These are phyloP conservation scores for Vulpes ferrilata DNA, from an alignment of 2,113 vertebrate genomes.

Conservation along the genomic window DNA sequence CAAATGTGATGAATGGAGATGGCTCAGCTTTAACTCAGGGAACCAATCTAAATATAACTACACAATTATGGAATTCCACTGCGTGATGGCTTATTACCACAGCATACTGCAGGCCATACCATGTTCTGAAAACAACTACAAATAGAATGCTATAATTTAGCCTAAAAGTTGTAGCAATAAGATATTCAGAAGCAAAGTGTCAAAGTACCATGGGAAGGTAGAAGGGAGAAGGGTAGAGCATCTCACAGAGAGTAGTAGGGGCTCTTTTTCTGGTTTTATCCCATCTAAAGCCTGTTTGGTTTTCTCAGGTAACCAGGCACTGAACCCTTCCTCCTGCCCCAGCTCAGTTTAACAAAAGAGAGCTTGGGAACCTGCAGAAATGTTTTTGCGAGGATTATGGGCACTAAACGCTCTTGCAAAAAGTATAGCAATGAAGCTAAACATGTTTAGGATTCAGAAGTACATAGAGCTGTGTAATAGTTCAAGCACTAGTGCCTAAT, in stretches of 20 bases:
- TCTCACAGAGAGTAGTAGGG: accelerated
- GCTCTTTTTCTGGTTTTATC: background rate
- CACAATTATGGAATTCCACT: background rate
- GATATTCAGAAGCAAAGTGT: background rate
- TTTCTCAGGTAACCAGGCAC: background rate
- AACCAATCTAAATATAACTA: background rate
- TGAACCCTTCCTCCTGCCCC: accelerated
- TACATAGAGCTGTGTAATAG: background rate
- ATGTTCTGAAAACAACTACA: constrained; percentile 52
- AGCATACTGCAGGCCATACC: background rate
- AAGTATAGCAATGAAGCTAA: background rate
- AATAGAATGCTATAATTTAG: background rate
- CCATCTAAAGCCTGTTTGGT: background rate
- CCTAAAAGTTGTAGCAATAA: background rate
- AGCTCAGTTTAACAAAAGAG: background rate
- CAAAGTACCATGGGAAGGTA: accelerated
- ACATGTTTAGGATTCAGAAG: background rate
- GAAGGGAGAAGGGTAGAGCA: accelerated
- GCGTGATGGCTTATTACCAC: background rate
- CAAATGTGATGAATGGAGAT: background rate
- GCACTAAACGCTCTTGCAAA: background rate
- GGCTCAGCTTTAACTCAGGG: background rate
- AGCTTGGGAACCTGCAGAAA: background rate
- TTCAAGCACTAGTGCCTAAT: accelerated
- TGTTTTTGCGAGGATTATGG: too few species aligned